These are phyloP conservation scores for Penaeus japonicus DNA, from an alignment of 1,140 invertebrate species.

Conservation along the genomic window DNA sequence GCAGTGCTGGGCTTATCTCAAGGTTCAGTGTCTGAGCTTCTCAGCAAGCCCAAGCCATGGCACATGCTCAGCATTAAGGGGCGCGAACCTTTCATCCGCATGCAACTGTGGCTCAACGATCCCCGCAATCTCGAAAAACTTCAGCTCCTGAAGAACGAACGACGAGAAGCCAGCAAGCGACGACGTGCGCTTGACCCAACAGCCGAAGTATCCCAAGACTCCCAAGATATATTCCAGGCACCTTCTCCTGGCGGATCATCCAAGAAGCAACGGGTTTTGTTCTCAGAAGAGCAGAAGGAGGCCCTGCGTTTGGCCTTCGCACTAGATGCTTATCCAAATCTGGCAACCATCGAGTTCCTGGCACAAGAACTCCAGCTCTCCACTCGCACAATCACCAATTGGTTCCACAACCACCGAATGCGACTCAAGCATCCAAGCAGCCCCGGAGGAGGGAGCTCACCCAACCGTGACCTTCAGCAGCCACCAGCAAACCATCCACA, in stretches of 20 bases:
- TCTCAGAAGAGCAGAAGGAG: conserved; percentile 98
- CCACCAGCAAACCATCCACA: conserved; percentile 40
- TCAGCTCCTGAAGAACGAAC: conserved; percentile 84
- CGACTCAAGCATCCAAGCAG: conserved; percentile 77
- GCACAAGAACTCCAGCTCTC: conserved; percentile 90
- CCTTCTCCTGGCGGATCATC: conserved; percentile 68
- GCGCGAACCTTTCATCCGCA: conserved; percentile 95
- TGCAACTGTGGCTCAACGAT: conserved; percentile 97
- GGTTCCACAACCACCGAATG: conserved; percentile 99
- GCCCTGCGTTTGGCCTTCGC: conserved; percentile 91
- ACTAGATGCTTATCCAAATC: conserved; percentile 94
- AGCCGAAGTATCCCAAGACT: conserved; percentile 80
- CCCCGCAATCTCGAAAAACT: conserved; percentile 86
- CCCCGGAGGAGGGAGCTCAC: conserved; percentile 42
- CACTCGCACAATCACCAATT: conserved; percentile 96
- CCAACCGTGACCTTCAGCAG: conserved; percentile 32
- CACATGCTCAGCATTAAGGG: conserved; percentile 99
- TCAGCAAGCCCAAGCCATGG: conserved; percentile 99
- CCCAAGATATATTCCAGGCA: conserved; percentile 86
- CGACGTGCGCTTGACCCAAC: conserved; percentile 70
- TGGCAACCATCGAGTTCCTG: conserved; percentile 93
- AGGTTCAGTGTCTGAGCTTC: conserved; percentile 94
- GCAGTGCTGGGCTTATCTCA: conserved; percentile 94
- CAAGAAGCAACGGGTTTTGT: conserved; percentile 92
- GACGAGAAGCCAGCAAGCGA: conserved; percentile 87